Conservation (phyloP, 2,797 vertebrate genomes). For the Halcyon chelicuti region DNA sequence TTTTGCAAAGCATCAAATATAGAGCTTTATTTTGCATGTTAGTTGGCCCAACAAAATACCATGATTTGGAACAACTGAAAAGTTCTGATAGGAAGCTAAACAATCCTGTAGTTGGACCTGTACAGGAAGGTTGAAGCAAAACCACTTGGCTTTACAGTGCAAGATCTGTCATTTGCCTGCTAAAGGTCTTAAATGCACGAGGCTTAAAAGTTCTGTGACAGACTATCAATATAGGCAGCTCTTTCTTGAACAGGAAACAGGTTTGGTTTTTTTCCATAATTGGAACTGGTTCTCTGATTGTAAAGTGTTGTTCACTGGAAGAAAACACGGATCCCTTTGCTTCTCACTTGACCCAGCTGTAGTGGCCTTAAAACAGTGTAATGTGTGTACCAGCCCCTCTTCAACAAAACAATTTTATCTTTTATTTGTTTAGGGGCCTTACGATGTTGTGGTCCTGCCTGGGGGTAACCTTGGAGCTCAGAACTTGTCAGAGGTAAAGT, state of each 20-base stretch:
- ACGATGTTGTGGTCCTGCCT: conserved; percentile 93
- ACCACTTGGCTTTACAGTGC: background rate
- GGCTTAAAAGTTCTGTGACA: background rate
- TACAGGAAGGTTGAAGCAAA: background rate
- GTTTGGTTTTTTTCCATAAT: background rate
- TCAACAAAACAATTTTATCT: background rate
- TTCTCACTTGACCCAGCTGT: background rate
- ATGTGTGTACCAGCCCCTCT: background rate
- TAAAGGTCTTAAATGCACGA: background rate
- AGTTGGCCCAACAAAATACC: background rate
- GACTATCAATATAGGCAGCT: background rate
- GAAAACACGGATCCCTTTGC: background rate
- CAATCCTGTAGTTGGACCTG: background rate
- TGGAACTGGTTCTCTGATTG: background rate
- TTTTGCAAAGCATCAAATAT: background rate
- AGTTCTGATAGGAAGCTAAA: background rate
- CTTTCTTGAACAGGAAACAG: background rate
- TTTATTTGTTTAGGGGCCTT: conserved; percentile 87
- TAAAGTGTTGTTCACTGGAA: background rate
- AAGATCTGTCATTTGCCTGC: background rate
- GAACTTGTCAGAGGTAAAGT: conserved; percentile 91
- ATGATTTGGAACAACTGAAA: background rate
- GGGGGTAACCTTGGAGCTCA: conserved; percentile 95
- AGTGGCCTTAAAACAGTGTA: background rate
- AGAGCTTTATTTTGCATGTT: background rate